Base-by-base conservation (phyloP, 1,140 invertebrate species). In the Pseudomyrmex pallidus region DNA sequence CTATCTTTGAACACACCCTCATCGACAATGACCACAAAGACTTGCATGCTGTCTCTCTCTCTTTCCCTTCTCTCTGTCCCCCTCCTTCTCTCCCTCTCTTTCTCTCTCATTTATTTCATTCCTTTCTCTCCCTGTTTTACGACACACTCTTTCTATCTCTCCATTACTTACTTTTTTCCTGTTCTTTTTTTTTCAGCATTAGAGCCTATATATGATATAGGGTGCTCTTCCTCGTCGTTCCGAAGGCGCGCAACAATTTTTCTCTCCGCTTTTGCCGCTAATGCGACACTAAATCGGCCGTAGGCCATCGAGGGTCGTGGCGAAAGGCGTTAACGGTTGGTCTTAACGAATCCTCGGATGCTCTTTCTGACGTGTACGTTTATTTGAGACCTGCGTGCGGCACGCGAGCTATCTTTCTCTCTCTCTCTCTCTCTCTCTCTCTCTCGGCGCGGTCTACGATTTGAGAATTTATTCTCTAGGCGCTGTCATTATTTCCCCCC, bases 1-100 rank as follows among this genome's bases (percentile, higher is more conserved):
- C 91, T 89, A 90, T 91, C 91, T 92, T 87, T 87, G 83, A 87
- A 90, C 90, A 93, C 91, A 92, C 91, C 91, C 90, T 90, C 85
- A 74, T 72, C 72, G 74, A 70, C 82, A 48, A 83, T 88, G 85
- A 89, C 77, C 84, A 57, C 66, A 25, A 73, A 15, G 64, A 59
- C 35, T 35, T 35, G 35, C 35, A 35, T 35, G 5, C 35, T 73
- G 57, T 57, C 44, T 35, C 17, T 46, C 2, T 12, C n/a, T 59
- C 54, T 61, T 10, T 13, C 4, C 1, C 15, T 12, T n/a, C n/a
- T n/a, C n/a, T n/a, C n/a, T n/a, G n/a, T n/a, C 4, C 1, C 22
- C 5, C 35, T 57, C 50, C 46, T 54, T 35, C 5, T 35, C 5
- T 12, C 15, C 4, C 3, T 15, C 35, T 35, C 35, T 35, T 35